Evolutionary conservation across 2,888 invertebrate genomes (phyloP), one percentile per base, ranked within the genome.

Genomic region (Eumerus sabulonum): DNA sequence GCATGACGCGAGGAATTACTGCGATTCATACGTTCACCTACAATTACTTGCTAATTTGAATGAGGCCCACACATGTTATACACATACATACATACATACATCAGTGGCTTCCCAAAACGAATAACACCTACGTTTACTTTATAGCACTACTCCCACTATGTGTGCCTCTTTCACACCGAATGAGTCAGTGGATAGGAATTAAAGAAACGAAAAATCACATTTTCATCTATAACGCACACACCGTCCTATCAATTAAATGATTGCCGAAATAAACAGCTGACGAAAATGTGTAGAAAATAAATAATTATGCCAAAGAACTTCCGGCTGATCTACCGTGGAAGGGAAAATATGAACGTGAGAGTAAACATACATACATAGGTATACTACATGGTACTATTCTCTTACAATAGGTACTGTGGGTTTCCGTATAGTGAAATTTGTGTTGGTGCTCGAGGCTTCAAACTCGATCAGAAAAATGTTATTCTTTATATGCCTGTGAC

Each of bases 181-280:
- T 77, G 72, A 77, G 51, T 77, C 77, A 77, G 67, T 59, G 17
- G 17, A 72, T 63, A 62, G 72, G 53, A 67, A 72, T 72, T 50
- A 67, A 48, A 59, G 56, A 51, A 56, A 66, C 45, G 53, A 14
- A 59, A 54, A 53, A 13, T 54, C 27, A 59, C 18, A 50, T 27
- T 38, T 19, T 35, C 36, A 36, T 47, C 1, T 48, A 11, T 9
- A 53, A 4, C 7, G 27, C 12, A 53, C n/a, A 1, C 27, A 53
- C 9, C 16, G 44, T 47, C 9, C 51, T 12, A 53, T 45, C 44
- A 45, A 36, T 9, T 27, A 48, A 62, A 9, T 14, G 14, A 4
- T 50, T 27, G 7, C 2, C 27, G 27, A 57, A n/a, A 12, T 40
- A 50, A 57, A 68, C 68, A 70, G 70, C 70, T 70, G 71, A 66